Evolutionary conservation across 2,888 invertebrate species (phyloP), one percentile per base, ranked within the genome.

Genomic region (Tortricodes alternella): DNA sequence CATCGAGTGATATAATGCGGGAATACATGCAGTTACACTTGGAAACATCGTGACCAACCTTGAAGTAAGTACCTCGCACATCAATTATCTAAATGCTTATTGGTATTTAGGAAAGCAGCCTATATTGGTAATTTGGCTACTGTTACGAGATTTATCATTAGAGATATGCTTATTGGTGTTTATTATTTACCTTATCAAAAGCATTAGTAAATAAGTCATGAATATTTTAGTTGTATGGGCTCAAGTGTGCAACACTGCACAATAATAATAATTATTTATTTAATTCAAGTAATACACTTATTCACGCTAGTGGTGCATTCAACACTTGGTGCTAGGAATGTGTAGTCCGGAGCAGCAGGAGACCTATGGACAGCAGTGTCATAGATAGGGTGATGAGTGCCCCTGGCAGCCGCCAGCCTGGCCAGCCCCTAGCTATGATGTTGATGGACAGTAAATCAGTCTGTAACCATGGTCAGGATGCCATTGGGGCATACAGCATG

Each of bases 1-100:
- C 59, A 61, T 60, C 61, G 66, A 67, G 66, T 74, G 75, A 71
- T 68, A 85, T 84, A 80, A 89, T 89, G 89, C 85, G 73, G 86
- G 78, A 77, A 74, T 73, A 71, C 70, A 70, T 72, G 71, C 70
- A 74, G 72, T 75, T 84, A 65, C 74, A 80, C 76, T 77, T 83
- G 75, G 80, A 79, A 87, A 83, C 80, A 85, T 87, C 89, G 88
- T 89, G 88, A 89, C 89, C 87, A 88, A 85, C 88, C 88, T 87
- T 86, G 87, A 87, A 89, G 89, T 89, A 70, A 88, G 89, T 87
- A 82, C 67, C 64, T 64, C 57, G 61, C 68, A 67, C 64, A 67
- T 70, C 60, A 50, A 55, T 56, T 44, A 56, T 56, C 44, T 50
- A 24, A 18, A 41, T 39, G 41, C 34, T 29, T 41, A 39, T 49